A percentile compares a stretch with the other conserved stretches of the same genome.
These are phyloP conservation scores for Dilophus febrilis DNA, from an alignment of 2,888 invertebrate genomes.

Conservation along the genomic window DNA sequence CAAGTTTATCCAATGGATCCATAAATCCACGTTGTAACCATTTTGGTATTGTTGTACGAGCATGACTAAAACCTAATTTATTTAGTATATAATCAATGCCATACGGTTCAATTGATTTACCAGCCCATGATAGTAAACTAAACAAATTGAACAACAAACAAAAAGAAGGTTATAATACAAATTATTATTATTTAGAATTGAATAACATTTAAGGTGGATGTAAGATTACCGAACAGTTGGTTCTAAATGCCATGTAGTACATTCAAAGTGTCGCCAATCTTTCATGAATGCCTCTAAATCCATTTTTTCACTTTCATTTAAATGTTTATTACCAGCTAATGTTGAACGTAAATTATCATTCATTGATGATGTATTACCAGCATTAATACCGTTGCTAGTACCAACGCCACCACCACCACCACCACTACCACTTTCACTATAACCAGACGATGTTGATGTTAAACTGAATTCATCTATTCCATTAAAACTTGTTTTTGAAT, in stretches of 20 bases:
- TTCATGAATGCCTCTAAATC: slow-evolving; percentile 50
- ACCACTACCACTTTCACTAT: too few relatives aligned
- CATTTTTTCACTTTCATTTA: slow-evolving; percentile 10
- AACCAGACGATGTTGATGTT: too few relatives aligned
- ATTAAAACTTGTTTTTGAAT: too few relatives aligned
- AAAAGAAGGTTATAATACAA: too few relatives aligned
- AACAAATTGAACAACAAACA: too few relatives aligned
- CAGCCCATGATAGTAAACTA: slow-evolving; percentile 71
- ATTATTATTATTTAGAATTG: neutral
- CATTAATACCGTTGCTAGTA: too few relatives aligned
- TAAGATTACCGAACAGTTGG: slow-evolving; percentile 63
- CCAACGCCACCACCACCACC: too few relatives aligned
- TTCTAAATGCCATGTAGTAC: slow-evolving; percentile 92
- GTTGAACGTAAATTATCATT: slow-evolving; percentile 2
- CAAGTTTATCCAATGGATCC: slow-evolving; percentile 89
- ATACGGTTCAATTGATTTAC: slow-evolving; percentile 94
- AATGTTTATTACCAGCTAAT: neutral
- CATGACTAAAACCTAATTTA: slow-evolving; percentile 93
- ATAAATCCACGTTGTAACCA: slow-evolving; percentile 98
- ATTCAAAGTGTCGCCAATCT: slow-evolving; percentile 82
- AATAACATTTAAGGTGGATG: neutral
- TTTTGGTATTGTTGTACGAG: slow-evolving; percentile 95
- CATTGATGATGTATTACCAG: too few relatives aligned
- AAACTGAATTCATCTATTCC: too few relatives aligned
- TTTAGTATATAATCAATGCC: slow-evolving; percentile 97